Base-by-base conservation (phyloP, 2,797 vertebrate genomes). In the Hipposideros larvatus region DNA sequence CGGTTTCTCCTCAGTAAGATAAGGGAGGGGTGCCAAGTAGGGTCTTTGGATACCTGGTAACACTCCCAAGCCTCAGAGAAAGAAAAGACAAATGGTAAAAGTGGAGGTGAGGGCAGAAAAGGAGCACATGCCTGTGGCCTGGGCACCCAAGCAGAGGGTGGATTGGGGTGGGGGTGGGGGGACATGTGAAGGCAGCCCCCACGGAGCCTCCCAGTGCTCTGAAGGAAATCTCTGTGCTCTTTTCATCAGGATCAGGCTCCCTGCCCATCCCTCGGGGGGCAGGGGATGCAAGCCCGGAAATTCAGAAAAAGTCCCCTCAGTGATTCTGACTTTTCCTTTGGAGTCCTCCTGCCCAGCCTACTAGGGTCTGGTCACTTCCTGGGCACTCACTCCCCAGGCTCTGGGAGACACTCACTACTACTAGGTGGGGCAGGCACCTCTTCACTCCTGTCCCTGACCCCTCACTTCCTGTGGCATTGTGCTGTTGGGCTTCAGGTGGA, bases 1-100 rank as follows among this genome's bases (percentile, higher is more conserved):
- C 0, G 28, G 1, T 5, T 61, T 34, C 11, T 46, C 9, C 46
- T 84, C 14, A 22, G 21, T 11, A 55, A 55, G n/a, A 65, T 1
- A 5, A n/a, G 55, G 22, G 63, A 2, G 4, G 1, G 37, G 15
- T 18, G 10, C 14, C 2, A 7, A 2, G 13, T 2, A 13, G 73
- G 59, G 41, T 41, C 63, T 66, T 61, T 53, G 84, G 28, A 22
- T 59, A 53, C n/a, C 26, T 48, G 26, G 9, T 22, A 37, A 18
- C 70, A 16, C 43, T 6, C 24, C 21, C 48, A 80, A 28, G 1
- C 21, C n/a, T 86, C 73, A 51, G 74, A 53, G 34, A 84, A 85
- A 93, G 51, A 28, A 83, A 57, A 93, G 79, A 37, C 21, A 77
- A 74, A 66, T 74, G 37, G 31, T 10, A 13, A 28, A 14, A 66